Evolutionary conservation across 2,113 vertebrate genomes (phyloP).

Genomic region (Grus americana): DNA sequence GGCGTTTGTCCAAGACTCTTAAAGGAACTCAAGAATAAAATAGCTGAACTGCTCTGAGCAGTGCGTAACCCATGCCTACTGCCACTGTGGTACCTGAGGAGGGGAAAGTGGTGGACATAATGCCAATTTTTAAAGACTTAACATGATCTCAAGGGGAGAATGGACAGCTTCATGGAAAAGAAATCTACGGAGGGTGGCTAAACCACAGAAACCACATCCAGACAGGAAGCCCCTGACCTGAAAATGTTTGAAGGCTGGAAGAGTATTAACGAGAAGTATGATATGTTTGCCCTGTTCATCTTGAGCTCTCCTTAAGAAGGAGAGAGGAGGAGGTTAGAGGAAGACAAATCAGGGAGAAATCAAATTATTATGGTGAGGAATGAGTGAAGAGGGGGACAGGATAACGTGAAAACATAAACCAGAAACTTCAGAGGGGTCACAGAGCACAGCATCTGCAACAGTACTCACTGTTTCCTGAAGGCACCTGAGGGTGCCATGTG

Average conservation of each 20-base stretch:
- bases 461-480: neutral
- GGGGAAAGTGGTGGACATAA: neutral
- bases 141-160: neutral
- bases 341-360: neutral
- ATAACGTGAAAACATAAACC: neutral
- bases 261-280: neutral
- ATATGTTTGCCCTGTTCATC: neutral
- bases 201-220: neutral
- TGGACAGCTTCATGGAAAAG: neutral
- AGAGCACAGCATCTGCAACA: neutral
- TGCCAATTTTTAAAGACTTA: neutral
- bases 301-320: neutral
- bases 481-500: neutral
- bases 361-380: neutral
- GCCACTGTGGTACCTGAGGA: accelerated
- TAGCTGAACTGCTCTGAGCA: neutral
- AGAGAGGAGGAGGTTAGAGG: neutral
- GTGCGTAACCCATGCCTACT: neutral
- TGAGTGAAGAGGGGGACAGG: neutral
- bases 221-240: neutral
- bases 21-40: neutral
- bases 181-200: neutral
- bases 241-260: neutral
- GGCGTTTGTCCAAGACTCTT: constrained; percentile 4
- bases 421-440: neutral